Percentiles rank a stretch among this genome's conserved stretches.
Conservation (phyloP, 2,113 vertebrate species). For the Enhydra lutris region DNA sequence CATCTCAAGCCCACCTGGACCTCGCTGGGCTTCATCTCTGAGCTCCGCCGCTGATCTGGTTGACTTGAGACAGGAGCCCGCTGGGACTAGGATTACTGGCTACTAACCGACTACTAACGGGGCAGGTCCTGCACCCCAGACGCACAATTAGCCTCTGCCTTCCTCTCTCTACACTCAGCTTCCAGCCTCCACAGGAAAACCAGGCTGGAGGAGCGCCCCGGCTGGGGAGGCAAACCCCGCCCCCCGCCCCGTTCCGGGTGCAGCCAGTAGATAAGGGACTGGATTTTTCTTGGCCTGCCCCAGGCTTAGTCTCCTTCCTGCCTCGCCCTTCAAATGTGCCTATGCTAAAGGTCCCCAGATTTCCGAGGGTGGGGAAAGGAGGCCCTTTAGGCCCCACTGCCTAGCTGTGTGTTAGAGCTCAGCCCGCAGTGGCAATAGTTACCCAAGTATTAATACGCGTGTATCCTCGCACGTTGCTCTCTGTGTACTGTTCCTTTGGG, state of each 20-base stretch:
- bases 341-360: background rate
- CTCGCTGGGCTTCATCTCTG: background rate
- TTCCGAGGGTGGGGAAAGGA: no score
- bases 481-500: background rate
- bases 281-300: background rate
- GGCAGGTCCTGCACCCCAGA: no score
- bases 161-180: no score
- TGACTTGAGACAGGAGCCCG: no score
- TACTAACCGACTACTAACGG: no score
- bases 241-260: background rate
- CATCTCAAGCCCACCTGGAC: accelerated
- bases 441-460: background rate
- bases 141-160: background rate
- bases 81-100: background rate
- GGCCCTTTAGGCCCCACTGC: no score
- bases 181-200: background rate
- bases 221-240: no score
- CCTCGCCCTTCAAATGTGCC: background rate
- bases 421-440: background rate
- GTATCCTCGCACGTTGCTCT: background rate
- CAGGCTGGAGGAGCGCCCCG: background rate
- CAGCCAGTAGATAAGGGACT: background rate
- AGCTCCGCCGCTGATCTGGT: background rate
- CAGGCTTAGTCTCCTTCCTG: background rate
- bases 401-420: background rate